A percentile compares a stretch with the other conserved stretches of the same genome.
These are phyloP conservation scores for Muscicapa adusta DNA, from an alignment of 2,113 vertebrate genomes.

Conservation along the genomic window DNA sequence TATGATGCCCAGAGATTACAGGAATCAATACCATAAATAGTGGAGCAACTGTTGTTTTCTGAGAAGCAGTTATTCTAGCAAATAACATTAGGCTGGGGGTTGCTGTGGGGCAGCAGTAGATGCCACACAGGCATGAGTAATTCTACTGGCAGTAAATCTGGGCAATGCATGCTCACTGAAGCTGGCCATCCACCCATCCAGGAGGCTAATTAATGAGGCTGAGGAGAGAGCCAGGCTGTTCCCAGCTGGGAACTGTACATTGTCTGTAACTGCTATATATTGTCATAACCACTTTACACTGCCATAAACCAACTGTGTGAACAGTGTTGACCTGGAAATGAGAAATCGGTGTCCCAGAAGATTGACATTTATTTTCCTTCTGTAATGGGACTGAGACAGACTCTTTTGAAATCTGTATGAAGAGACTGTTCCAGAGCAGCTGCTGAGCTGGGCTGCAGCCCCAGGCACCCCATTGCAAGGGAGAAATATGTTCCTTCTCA, in stretches of 20 bases:
- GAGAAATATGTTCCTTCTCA: neutral
- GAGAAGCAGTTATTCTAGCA: constrained; percentile 8
- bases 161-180: neutral
- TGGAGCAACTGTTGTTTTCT: neutral
- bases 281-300: neutral
- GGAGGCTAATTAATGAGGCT: constrained; percentile 16
- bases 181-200: neutral
- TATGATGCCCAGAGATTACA: neutral
- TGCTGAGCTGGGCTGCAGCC: neutral
- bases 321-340: constrained; percentile 27
- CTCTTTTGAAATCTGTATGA: neutral
- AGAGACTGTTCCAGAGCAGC: neutral
- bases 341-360: constrained; percentile 28
- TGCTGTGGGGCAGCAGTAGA: neutral
- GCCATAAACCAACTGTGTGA: constrained; percentile 45
- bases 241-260: constrained; percentile 13
- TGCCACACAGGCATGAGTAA: neutral
- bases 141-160: neutral
- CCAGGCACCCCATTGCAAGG: neutral
- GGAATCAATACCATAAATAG: neutral
- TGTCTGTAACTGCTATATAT: neutral
- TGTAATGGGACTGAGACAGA: neutral
- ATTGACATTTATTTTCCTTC: constrained; percentile 30
- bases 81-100: neutral
- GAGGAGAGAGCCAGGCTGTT: constrained; percentile 19